Base-by-base conservation (phyloP, 2,797 vertebrate species). In the Protonibea diacanthus region DNA sequence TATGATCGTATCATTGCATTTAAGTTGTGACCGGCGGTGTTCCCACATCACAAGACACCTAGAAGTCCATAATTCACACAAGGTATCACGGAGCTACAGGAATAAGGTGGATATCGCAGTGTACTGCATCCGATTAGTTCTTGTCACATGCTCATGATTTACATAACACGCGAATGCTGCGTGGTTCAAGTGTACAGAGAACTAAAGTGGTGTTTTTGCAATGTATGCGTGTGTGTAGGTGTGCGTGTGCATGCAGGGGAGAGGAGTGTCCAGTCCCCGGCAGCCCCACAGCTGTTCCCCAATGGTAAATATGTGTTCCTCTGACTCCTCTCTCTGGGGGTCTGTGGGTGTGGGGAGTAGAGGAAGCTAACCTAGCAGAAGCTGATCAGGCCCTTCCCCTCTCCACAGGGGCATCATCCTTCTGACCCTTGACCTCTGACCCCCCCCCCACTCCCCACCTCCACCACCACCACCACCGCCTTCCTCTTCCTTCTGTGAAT, bases 241-340 rank as follows among this genome's bases (percentile, higher is more conserved):
- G 86, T 95, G 91, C 90, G 94, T 88, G 89, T 95, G 93, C 93
- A 95, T 96, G 96, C 97, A 99, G 98, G 98, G 95, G 98, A 98
- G 95, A 98, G 97, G 96, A 98, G 97, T 96, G 93, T 97, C 96
- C 97, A 96, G 95, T 95, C 97, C 95, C 96, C 94, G 95, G 93
- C 96, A 96, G 94, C 96, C 94, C 96, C 96, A 94, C 97, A 98
- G 96, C 97, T 97, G 95, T 97, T 99, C 96, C 97, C 98, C 95
- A 99, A 99, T 97, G 98, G 98, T 99, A 99, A 99, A 97, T 99
- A 99, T 99, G 88, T 91, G 96, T 94, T 95, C 95, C 94, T 96
- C 94, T 95, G 93, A 90, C 94, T 94, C 94, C 92, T 93, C 89
- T 90, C 92, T 95, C 84, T 90, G 83, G 91, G 89, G 88, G 87